These are phyloP conservation scores for Linhomoeus sp. DNA, from an alignment of 2,888 invertebrate genomes.

Conservation along the genomic window DNA sequence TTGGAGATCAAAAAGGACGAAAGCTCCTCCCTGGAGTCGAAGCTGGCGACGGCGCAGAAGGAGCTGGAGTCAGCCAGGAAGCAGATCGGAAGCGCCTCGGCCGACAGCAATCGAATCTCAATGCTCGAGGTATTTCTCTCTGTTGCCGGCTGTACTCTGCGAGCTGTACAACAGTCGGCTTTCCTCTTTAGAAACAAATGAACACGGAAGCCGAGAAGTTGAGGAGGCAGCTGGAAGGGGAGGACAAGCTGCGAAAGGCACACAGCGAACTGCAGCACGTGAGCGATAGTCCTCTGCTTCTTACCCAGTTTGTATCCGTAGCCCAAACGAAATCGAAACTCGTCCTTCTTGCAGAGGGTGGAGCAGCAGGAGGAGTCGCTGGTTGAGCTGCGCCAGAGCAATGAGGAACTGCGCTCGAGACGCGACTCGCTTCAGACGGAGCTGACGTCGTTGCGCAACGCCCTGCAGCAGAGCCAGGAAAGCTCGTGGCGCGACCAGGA, in stretches of 20 bases:
- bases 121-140: too few relatives aligned
- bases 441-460: too few relatives aligned
- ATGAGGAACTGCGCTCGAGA: too few relatives aligned
- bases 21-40: conserved; percentile 43
- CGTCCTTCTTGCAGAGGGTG: neutral
- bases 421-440: too few relatives aligned
- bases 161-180: too few relatives aligned
- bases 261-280: neutral
- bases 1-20: too few relatives aligned
- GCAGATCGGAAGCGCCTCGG: neutral
- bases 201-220: neutral
- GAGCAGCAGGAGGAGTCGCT: neutral
- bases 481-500: neutral
- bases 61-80: neutral
- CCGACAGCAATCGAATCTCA: neutral
- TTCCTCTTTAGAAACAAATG: neutral
- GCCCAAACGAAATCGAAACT: neutral
- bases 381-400: neutral
- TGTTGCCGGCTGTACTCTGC: too few relatives aligned
- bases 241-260: neutral
- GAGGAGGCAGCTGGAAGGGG: neutral
- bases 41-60: conserved; percentile 41
- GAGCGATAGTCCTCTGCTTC: neutral
- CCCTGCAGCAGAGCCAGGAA: too few relatives aligned
- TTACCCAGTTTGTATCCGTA: neutral